phyloP scores from a whole-genome alignment of 2,113 vertebrate genomes.

The Chrysemys picta region DNA sequence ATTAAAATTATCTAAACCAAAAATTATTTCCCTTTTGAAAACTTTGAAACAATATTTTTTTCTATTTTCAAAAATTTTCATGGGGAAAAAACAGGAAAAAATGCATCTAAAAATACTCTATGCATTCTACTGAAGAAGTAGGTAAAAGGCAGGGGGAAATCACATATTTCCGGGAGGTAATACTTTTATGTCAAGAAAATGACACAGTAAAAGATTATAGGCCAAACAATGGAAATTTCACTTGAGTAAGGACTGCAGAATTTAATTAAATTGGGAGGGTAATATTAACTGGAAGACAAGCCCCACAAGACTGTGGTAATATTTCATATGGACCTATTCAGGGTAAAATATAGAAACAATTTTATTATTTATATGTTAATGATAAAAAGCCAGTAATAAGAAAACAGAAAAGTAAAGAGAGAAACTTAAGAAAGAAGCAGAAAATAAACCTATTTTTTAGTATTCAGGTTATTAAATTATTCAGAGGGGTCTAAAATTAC shows the following conservation, averaged over 20 bases:
- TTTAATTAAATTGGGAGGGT: no score
- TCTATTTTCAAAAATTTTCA: neutral
- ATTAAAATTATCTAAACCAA: neutral
- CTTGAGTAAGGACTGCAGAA: neutral
- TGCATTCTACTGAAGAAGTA: neutral
- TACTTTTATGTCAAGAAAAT: neutral
- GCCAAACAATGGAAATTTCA: neutral
- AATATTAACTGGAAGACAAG: no score
- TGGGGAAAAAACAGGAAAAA: neutral
- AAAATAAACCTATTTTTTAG: neutral
- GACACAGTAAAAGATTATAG: rapidly evolving
- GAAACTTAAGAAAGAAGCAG: neutral
- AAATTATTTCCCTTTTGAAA: neutral
- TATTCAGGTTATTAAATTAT: neutral
- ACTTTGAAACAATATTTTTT: neutral
- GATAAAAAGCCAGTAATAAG: neutral
- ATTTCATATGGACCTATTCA: neutral
- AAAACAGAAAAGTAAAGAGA: neutral
- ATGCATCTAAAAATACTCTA: neutral
- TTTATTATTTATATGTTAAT: neutral
- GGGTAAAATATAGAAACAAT: neutral
- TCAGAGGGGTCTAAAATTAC: neutral
- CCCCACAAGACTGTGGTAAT: no score
- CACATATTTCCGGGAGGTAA: neutral
- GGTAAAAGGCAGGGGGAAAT: no score